Conservation (phyloP, 2,888 invertebrate genomes). For the Branchinecta sandiegonensis region DNA sequence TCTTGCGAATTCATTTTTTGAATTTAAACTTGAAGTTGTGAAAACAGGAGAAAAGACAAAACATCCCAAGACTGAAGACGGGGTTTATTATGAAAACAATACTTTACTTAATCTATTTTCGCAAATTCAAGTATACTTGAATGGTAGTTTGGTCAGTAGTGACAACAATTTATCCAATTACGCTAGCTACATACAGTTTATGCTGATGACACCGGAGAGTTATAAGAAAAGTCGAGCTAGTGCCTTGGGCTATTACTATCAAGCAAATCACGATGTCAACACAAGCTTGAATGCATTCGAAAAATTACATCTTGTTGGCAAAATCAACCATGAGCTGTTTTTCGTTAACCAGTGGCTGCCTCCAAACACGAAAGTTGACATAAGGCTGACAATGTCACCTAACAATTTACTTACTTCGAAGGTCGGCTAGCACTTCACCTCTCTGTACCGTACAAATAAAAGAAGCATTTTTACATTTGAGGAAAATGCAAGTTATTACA, state of each 20-base stretch:
- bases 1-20: background rate
- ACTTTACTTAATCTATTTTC: background rate
- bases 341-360: background rate
- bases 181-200: background rate
- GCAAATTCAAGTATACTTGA: background rate
- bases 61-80: background rate
- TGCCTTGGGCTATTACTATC: background rate
- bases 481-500: background rate
- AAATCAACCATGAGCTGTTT: background rate
- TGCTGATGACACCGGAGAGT: background rate
- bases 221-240: background rate
- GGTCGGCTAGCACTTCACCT: no score
- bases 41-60: background rate
- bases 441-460: no score
- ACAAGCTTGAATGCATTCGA: background rate
- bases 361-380: background rate
- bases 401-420: no score
- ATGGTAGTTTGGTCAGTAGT: background rate
- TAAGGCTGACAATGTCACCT: background rate
- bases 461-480: no score
- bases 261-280: background rate
- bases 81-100: background rate
- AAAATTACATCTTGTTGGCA: background rate
- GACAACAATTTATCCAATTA: background rate
- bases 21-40: background rate